These are phyloP conservation scores for Nothobranchius furzeri DNA, from an alignment of 2,113 vertebrate species.

Conservation along the genomic window DNA sequence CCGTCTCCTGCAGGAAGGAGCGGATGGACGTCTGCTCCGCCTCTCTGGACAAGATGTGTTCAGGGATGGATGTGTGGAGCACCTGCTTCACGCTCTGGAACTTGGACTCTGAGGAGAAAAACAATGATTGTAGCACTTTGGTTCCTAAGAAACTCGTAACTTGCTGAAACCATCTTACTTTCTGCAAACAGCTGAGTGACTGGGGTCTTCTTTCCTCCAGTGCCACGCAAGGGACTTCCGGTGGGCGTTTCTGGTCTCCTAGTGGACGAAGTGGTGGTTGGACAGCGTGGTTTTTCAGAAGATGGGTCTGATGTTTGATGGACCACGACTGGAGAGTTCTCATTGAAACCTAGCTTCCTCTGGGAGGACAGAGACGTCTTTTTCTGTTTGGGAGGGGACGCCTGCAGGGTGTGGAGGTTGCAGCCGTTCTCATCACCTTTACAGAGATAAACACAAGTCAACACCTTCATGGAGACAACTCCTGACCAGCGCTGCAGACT, in stretches of 20 bases:
- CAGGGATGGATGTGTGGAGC: conserved; percentile 86
- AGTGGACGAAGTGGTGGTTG: conserved; percentile 10
- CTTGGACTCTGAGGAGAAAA: conserved; percentile 74
- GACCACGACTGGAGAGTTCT: conserved; percentile 43
- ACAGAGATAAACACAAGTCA: background rate
- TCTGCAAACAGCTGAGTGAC: conserved; percentile 76
- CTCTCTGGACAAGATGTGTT: conserved; percentile 85
- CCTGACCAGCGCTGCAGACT: conserved; percentile 24
- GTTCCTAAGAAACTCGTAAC: no score
- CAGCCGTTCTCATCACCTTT: conserved; percentile 90
- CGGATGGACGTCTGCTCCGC: conserved; percentile 77
- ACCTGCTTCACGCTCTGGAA: conserved; percentile 87
- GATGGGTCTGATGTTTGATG: background rate
- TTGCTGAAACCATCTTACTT: conserved; percentile 71
- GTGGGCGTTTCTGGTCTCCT: conserved; percentile 64
- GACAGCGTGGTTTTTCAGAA: background rate
- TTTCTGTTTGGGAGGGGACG: conserved; percentile 87
- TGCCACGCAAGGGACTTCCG: conserved; percentile 9
- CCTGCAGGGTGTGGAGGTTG: conserved; percentile 78
- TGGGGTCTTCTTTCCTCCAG: conserved; percentile 16
- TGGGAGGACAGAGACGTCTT: conserved; percentile 59
- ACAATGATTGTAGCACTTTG: no score
- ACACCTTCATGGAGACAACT: background rate
- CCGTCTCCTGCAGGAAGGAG: conserved; percentile 82
- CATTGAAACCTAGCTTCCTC: conserved; percentile 82